These are phyloP conservation scores for Corythaixoides concolor DNA, from an alignment of 2,113 vertebrate genomes.

Conservation along the genomic window DNA sequence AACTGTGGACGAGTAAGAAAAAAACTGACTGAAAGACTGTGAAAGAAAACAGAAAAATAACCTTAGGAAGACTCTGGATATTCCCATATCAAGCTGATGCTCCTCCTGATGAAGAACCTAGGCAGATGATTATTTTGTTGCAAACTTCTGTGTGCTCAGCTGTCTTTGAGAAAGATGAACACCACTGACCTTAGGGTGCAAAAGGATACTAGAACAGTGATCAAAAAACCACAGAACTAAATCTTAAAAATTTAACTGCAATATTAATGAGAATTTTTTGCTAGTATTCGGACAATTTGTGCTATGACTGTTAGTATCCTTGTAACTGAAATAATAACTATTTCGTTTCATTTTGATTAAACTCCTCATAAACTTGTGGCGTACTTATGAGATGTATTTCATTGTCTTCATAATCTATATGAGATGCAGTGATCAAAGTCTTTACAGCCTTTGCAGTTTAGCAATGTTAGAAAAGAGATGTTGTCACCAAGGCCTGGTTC, in stretches of 20 bases:
- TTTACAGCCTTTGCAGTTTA: not conserved
- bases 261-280: not conserved
- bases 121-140: not conserved
- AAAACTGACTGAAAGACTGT: not conserved
- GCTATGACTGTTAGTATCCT: not conserved
- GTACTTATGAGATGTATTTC: not conserved
- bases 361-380: not conserved
- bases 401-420: not conserved
- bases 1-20: not conserved
- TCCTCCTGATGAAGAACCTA: not conserved
- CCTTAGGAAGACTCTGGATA: not conserved
- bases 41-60: not conserved
- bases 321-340: not conserved
- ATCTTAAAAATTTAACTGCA: not conserved
- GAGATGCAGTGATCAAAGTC: not conserved
- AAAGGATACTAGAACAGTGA: not conserved
- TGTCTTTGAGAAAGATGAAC: not conserved
- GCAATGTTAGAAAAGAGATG: not conserved
- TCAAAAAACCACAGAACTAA: not conserved
- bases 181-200: not conserved
- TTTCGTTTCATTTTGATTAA: not conserved
- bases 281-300: not conserved
- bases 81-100: rapidly evolving
- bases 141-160: not conserved
- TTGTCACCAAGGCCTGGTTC: not conserved